These are phyloP conservation scores for Octonoba sinensis DNA, from an alignment of 2,888 invertebrate species.

Conservation along the genomic window DNA sequence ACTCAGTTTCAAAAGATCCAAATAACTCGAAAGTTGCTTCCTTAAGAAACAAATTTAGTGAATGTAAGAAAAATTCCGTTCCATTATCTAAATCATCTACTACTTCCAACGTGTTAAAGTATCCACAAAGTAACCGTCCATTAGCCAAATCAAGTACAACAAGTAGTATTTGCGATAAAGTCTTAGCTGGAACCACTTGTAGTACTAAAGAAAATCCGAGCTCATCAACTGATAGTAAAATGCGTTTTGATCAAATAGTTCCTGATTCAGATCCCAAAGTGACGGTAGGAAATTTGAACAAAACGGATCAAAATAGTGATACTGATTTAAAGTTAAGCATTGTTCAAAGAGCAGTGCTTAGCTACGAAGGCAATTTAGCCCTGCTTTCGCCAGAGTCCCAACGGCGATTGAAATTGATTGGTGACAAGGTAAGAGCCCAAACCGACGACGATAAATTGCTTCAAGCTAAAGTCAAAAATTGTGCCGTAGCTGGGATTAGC, in stretches of 20 bases:
- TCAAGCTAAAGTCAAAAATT: constrained; percentile 23
- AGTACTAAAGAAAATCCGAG: constrained; percentile 9
- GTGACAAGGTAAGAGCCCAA: constrained; percentile 49
- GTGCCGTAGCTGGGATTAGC: background rate
- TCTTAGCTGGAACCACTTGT: background rate
- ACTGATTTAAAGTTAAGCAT: constrained; percentile 37
- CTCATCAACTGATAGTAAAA: constrained; percentile 31
- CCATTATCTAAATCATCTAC: constrained; percentile 50
- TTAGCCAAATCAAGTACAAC: constrained; percentile 58
- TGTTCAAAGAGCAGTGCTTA: constrained; percentile 61
- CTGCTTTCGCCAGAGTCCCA: constrained; percentile 60
- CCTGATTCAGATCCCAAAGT: background rate
- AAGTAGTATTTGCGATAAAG: constrained; percentile 52
- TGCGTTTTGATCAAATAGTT: background rate
- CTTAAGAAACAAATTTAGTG: constrained; percentile 51
- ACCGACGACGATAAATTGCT: constrained; percentile 56
- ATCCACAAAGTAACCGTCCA: constrained; percentile 31
- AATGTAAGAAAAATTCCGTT: constrained; percentile 11
- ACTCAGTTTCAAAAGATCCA: constrained; percentile 11
- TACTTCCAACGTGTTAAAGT: constrained; percentile 40
- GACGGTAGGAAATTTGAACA: background rate
- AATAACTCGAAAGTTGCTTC: constrained; percentile 52
- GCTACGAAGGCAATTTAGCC: constrained; percentile 60
- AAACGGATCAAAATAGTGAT: background rate
- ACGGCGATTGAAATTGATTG: constrained; percentile 42